Base-by-base conservation (phyloP, 2,113 vertebrate genomes). In the Rostratula benghalensis region DNA sequence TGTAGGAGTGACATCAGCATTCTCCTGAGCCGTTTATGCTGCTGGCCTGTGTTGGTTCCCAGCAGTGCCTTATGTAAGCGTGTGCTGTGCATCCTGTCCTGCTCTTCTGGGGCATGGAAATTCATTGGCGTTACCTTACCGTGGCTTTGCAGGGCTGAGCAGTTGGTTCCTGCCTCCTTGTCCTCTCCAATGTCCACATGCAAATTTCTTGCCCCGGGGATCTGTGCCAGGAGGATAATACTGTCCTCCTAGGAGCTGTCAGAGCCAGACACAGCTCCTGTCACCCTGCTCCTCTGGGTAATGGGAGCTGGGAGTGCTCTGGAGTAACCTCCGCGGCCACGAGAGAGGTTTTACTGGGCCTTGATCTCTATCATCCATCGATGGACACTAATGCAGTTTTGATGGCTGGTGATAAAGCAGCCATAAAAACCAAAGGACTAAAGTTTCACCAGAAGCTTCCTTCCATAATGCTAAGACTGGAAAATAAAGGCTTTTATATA, bases 51-150 rank as follows among this genome's bases (percentile, higher is more conserved):
- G 89, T 77, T 1, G 68, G 92, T 94, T 96, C 90, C 87, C 95
- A 96, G 94, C 92, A 92, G 89, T 65, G 94, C 91, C 90, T 85
- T 96, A 96, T 83, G 91, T 96, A 96, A 96, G 90, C 94, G 68
- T 60, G 48, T 74, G 41, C 94, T 89, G 88, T 93, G 89, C 92
- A 91, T 96, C 96, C 86, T 87, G 91, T 93, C 92, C 95, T 90
- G 95, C 95, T 84, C 83, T 84, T 96, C 88, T 93, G 75, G 35
- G 51, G 89, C 92, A 65, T 94, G 90, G 78, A 90, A 94, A 94
- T 88, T 95, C 86, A 90, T 88, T 39, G 73, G 95, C 9, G 6
- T 97, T 96, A 87, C 89, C 94, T 93, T 94, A 87, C 95, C 59
- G 83, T 60, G 73, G 53, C 43, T 67, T 61, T 59, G 37, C 53